Base-by-base conservation (phyloP, 2,797 vertebrate species). In the Cyclopterus lumpus region DNA sequence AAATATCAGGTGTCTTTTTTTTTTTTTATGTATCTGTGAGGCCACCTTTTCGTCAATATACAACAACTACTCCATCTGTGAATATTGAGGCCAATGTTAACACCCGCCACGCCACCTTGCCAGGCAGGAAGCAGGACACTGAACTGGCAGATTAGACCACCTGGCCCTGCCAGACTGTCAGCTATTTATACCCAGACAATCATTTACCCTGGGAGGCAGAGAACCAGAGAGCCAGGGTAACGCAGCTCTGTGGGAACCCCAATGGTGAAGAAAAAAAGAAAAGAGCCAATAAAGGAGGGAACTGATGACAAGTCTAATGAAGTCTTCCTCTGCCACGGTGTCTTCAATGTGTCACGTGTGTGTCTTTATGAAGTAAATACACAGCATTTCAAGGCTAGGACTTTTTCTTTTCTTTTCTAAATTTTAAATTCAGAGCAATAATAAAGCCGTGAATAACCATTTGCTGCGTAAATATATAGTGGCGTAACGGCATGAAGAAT, bases 161-260 rank as follows among this genome's bases (percentile, higher is more conserved):
- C 86, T 91, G 88, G 82, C 74, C 77, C 82, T 83, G 85, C 76
- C 79, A 88, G 81, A 82, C 83, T 90, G 87, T 86, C 87, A 72
- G 44, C 81, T 91, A 93, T 91, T 89, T 87, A 86, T 93, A 93
- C 86, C 38, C 69, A 59, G 72, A 90, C 84, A 90, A 91, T 93
- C 89, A 94, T 92, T 92, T 90, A 89, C 63, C 85, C 76, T 78
- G n/a, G 86, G 73, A 44, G 54, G 88, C 79, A 77, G 40, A 84
- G 44, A 78, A 59, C 61, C 24, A 54, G 42, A 73, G 59, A 75
- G 46, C 78, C 74, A 51, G 71, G 68, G 67, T 73, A 66, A 88
- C 62, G 63, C 34, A 76, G 66, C 64, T 67, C 77, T 49, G 63
- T 81, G 77, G 86, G 80, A 88, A 7, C 67, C 77, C 9, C 54